Base-by-base conservation (phyloP, 2,113 vertebrate species). In the Megaptera novaeangliae region DNA sequence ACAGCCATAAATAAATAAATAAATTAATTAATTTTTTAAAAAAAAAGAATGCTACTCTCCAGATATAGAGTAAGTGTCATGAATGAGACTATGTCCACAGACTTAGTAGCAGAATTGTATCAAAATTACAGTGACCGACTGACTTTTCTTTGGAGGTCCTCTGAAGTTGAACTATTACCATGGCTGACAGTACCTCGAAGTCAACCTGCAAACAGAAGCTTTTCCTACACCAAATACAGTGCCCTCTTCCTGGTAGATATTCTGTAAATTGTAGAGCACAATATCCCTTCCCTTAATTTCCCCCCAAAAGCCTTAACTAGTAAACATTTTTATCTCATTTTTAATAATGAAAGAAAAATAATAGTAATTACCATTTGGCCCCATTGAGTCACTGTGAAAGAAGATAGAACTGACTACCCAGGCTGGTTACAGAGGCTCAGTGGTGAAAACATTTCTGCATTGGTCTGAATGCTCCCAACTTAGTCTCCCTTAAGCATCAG, bases 291-390 rank as follows among this genome's bases (percentile, higher is more conserved):
- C 27, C 7, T 61, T 88, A 59, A 71, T 66, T 29, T 55, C 88
- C 75, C 25, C 61, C 85, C 75, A 81, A 96, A 87, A 83, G 12
- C 10, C 14, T 71, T 91, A 31, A 63, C 6, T 68, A 52, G 29
- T 61, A 84, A 90, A 87, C 14, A 68, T 44, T 91, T 88, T 46
- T 29, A 75, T 52, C 77, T 89, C 31, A 57, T 41, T 78, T 90
- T 91, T 86, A 68, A 86, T 57, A 96, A 88, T 61, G 61, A 84
- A 85, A 85, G 25, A 31, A 68, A 75, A 96, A 57, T 36, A 88
- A 78, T n/a, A 75, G 46, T 46, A 91, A 46, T 81, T 83, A 66
- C 34, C 11, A 41, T 5, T 82, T 82, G 75, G 41, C 17, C 20
- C 23, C 31, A 59, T 31, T 72, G 89, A 49, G 41, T 63, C 80